Evolutionary conservation across 1,140 invertebrate species (phyloP).

Genomic region (Tetragonula clypearis): DNA sequence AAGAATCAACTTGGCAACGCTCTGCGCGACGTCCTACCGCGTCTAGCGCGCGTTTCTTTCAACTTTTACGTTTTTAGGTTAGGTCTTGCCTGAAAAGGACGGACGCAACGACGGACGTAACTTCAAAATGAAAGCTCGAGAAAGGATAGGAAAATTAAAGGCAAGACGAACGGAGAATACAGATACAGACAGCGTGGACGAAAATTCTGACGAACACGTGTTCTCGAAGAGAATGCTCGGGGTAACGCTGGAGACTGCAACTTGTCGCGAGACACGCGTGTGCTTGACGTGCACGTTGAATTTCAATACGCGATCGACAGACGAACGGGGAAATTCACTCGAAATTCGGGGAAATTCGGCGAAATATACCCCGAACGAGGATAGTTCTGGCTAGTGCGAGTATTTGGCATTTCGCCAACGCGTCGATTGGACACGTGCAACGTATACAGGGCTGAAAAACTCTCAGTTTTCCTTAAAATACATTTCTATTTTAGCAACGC

Average conservation of each 20-base stretch:
- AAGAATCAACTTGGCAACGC: background rate
- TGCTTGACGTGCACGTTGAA: background rate
- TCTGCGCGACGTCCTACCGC: background rate
- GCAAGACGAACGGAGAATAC: background rate
- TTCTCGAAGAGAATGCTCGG: no score
- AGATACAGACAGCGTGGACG: no score
- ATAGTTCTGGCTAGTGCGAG: background rate
- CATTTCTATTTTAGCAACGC: constrained; percentile 20
- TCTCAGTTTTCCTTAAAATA: constrained; percentile 44
- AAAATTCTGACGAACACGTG: no score
- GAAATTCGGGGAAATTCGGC: background rate
- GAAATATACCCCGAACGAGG: background rate
- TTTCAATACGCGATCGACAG: background rate
- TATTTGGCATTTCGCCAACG: constrained; percentile 27
- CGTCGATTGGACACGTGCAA: background rate
- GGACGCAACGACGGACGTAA: background rate
- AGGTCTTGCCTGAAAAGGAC: background rate
- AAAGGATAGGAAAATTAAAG: background rate
- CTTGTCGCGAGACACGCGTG: no score
- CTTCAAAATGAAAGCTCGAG: background rate
- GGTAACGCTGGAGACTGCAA: no score
- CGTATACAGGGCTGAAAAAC: background rate
- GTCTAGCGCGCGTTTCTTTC: background rate
- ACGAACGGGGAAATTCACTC: background rate
- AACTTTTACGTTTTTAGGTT: background rate